A percentile compares a stretch with the other conserved stretches of the same genome.
Evolutionary conservation across 2,888 invertebrate genomes (phyloP).

Genomic region (Nesidiocoris tenuis): DNA sequence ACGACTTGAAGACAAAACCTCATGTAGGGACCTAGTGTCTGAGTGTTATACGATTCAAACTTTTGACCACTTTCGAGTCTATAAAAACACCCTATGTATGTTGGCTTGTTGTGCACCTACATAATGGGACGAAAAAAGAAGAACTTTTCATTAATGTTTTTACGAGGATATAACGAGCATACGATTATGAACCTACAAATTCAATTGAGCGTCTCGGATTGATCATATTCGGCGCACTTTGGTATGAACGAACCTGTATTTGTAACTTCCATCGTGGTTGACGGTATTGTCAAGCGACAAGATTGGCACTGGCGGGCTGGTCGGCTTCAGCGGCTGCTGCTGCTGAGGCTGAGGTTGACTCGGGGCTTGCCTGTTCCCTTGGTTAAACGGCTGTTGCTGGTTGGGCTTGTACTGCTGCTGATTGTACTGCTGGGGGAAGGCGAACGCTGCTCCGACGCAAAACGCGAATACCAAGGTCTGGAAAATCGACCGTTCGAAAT

Average conservation of each 20-base stretch:
- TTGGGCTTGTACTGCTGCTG: too few relatives aligned
- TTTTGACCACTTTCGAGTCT: too few relatives aligned
- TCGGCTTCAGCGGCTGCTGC: slow-evolving; percentile 45
- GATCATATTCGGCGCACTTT: not conserved
- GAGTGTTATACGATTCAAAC: too few relatives aligned
- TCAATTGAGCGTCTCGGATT: too few relatives aligned
- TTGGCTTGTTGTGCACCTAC: too few relatives aligned
- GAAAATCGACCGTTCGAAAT: not conserved
- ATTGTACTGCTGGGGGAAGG: slow-evolving; percentile 24
- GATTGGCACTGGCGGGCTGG: slow-evolving; percentile 58
- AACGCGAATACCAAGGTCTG: slow-evolving; percentile 24
- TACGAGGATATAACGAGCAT: too few relatives aligned
- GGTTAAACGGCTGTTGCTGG: slow-evolving; percentile 11
- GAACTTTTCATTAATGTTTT: too few relatives aligned
- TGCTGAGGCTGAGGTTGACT: slow-evolving; percentile 15
- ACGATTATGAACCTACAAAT: too few relatives aligned
- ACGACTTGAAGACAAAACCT: too few relatives aligned
- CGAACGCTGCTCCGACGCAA: slow-evolving; percentile 30
- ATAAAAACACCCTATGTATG: too few relatives aligned
- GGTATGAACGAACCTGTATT: slow-evolving; percentile 59
- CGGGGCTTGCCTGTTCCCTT: slow-evolving; percentile 27
- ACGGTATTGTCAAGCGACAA: slow-evolving; percentile 62
- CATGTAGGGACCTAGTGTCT: too few relatives aligned
- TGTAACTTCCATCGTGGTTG: slow-evolving; percentile 65
- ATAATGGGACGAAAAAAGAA: too few relatives aligned